Evolutionary conservation across 2,888 invertebrate genomes (phyloP), one percentile per base, ranked within the genome.

Genomic region (Phortica okadai): DNA sequence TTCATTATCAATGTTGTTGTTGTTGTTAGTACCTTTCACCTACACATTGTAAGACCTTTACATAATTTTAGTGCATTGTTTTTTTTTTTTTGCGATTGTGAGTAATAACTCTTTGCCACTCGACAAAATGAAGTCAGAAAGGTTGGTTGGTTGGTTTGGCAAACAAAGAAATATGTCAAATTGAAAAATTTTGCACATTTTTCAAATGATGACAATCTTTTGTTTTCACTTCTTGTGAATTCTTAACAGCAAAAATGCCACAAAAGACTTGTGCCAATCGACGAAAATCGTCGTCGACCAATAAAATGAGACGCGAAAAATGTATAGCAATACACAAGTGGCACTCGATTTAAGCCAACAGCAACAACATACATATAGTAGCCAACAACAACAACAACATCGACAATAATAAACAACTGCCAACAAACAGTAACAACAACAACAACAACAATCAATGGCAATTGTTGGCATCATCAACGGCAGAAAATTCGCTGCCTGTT

Each of bases 141-240:
- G 33, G 33, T 33, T 33, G 33, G 33, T 3, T 33, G 33, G 33
- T 5, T 33, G 33, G 33, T 33, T 33, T 11, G 14, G 50, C 50
- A 8, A 14, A 50, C 8, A 56, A 33, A 72, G 54, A 72, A 56
- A 72, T 56, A 72, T 72, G 82, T 83, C 82, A 83, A 79, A 79
- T 77, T 77, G 76, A 76, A 81, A 81, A 82, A 76, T 76, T 79
- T 82, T 81, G 79, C 79, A 81, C 82, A 83, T 83, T 80, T 82
- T 78, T 83, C 83, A 83, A 80, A 78, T 79, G 89, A 89, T 89
- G 89, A 88, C 90, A 89, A 90, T 89, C 89, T 89, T 88, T 89
- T 81, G 87, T 90, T 90, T 89, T 89, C 89, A 90, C 90, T 89
- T 89, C 90, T 90, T 89, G 86, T 84, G 89, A 84, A 85, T 84